Evolutionary conservation across 2,797 vertebrate species (phyloP), one percentile per base, ranked within the genome.

Genomic region (Hyperoplus immaculatus): DNA sequence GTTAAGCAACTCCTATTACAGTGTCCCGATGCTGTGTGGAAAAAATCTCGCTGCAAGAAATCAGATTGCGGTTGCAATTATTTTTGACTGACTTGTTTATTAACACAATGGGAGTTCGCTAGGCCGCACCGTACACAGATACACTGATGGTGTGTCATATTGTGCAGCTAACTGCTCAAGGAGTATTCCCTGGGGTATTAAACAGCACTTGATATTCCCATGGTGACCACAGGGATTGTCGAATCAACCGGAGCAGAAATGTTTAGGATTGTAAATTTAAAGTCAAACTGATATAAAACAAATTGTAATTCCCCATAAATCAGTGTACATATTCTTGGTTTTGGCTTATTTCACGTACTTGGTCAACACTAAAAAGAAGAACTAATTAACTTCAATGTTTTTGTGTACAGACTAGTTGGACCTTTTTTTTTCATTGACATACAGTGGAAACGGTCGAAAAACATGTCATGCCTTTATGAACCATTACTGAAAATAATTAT

Each of bases 21-120:
- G 45, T 21, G 43, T 13, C 42, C 59, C 46, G 59, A 6, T 45
- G 42, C 8, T 61, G 59, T 61, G 18, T 43, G 59, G 59, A 8
- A 15, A 39, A 58, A 58, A 58, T 58, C 41, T 14, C 38, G 16
- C 47, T 39, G 47, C 62, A 38, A 1, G 29, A 64, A 16, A 64
- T 64, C 46, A 64, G 29, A 62, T 47, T 11, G 8, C 5, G 5
- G 21, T 9, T 16, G 61, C 45, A 47, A 49, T 38, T 62, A 36
- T 63, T 49, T 62, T 61, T 47, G 66, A 39, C 55, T 49, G 54
- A 41, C 16, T 39, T 69, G 42, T 49, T 43, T 58, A 58, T 69
- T 49, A 57, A 47, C 18, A n/a, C 66, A 18, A 14, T 2, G 6
- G 8, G 15, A 56, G 42, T 68, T 51, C 4, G 16, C 53, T 49